phyloP scores from a whole-genome alignment of 1,140 invertebrate species.

The Hylaeus anthracinus region DNA sequence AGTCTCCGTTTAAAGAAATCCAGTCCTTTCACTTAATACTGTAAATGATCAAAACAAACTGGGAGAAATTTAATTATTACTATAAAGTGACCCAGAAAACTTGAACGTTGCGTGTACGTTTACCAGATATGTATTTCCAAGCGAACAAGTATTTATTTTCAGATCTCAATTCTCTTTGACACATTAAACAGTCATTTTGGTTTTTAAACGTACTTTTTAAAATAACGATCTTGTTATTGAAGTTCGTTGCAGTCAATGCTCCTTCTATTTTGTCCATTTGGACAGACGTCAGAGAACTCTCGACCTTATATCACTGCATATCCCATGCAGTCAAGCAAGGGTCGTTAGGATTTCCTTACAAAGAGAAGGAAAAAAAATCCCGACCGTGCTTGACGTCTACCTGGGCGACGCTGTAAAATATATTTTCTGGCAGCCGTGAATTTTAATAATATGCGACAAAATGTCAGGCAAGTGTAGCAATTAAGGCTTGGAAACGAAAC shows the following conservation, averaged over 20 bases:
- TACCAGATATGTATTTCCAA: neutral
- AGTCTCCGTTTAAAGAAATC: neutral
- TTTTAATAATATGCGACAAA: neutral
- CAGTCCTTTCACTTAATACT: neutral
- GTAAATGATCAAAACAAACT: neutral
- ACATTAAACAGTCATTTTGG: neutral
- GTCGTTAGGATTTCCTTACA: conserved; percentile 24
- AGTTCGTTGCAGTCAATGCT: neutral
- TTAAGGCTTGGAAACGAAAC: neutral
- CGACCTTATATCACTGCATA: neutral
- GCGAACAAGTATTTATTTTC: neutral
- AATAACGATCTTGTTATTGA: neutral
- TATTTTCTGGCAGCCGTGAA: neutral
- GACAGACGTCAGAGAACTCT: neutral
- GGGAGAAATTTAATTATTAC: neutral
- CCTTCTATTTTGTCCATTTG: neutral
- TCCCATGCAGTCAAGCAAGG: neutral
- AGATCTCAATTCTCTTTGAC: neutral
- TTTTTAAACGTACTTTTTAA: neutral
- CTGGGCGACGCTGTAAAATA: conserved; percentile 1
- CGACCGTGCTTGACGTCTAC: neutral
- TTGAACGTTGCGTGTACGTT: neutral
- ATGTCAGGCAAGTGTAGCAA: neutral
- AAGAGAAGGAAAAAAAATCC: neutral
- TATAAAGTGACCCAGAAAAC: neutral